A percentile compares a stretch with the other conserved stretches of the same genome.
Conservation (phyloP, 1,140 invertebrate genomes). For the Drosophila lacertosa region DNA sequence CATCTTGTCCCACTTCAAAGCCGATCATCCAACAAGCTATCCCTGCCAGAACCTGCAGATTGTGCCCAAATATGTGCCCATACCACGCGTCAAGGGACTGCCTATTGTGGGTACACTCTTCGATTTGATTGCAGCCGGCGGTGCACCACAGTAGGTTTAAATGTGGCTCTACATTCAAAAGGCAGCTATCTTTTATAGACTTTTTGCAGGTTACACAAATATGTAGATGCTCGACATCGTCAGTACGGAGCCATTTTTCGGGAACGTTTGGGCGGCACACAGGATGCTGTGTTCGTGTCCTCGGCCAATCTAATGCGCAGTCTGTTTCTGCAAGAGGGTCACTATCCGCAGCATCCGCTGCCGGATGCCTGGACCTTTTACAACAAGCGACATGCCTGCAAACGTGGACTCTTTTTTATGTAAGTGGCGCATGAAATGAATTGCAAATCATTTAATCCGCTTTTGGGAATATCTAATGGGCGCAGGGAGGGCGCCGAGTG, state of each 20-base stretch:
- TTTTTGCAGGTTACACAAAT: conserved; percentile 87
- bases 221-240: conserved; percentile 89
- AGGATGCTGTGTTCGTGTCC: conserved; percentile 88
- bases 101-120: conserved; percentile 86
- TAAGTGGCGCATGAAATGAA: conserved; percentile 84
- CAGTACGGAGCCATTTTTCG: conserved; percentile 90
- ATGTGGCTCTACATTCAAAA: background rate
- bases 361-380: conserved; percentile 93
- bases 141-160: conserved; percentile 82
- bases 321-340: conserved; percentile 91
- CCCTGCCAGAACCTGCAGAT: conserved; percentile 16
- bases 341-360: conserved; percentile 90
- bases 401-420: conserved; percentile 95
- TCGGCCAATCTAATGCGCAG: conserved; percentile 87
- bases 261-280: conserved; percentile 87
- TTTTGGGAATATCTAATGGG: conserved; percentile 19
- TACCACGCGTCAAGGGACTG: conserved; percentile 82
- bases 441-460: conserved; percentile 57
- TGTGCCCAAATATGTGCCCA: conserved; percentile 54
- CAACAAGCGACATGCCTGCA: conserved; percentile 88
- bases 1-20: conserved; percentile 20
- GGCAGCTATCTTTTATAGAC: background rate
- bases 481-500: conserved; percentile 91
- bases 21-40: conserved; percentile 14
- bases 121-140: conserved; percentile 85